Percentiles rank a stretch among this genome's conserved stretches.
These are phyloP conservation scores for Philonicus albiceps DNA, from an alignment of 2,888 invertebrate genomes.

Conservation along the genomic window DNA sequence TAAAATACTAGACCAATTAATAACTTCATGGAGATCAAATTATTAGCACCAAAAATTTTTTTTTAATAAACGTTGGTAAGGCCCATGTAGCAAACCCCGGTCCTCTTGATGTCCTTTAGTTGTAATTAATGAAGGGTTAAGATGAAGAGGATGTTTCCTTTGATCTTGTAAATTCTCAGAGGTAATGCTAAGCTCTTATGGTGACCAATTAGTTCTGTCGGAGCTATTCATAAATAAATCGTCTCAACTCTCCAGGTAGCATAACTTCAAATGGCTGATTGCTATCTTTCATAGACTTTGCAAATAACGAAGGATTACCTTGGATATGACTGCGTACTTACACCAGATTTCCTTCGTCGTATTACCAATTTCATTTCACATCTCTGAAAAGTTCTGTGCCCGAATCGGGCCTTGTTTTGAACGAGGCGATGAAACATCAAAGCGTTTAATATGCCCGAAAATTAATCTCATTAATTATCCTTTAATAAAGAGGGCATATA, in stretches of 20 bases:
- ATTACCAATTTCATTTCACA: neutral
- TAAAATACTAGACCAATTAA: neutral
- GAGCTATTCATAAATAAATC: neutral
- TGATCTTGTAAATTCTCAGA: neutral
- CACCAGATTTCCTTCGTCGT: neutral
- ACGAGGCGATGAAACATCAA: neutral
- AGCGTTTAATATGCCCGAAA: neutral
- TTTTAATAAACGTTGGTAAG: neutral
- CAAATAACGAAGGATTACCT: neutral
- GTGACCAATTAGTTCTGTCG: neutral
- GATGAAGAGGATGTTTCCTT: neutral
- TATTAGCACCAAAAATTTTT: neutral
- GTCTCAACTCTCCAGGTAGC: neutral
- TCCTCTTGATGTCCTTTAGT: neutral
- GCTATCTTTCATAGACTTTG: neutral
- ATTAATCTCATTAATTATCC: neutral
- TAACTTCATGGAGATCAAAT: neutral
- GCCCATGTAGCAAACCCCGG: neutral
- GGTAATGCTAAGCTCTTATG: neutral
- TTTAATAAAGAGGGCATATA: neutral
- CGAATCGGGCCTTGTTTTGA: neutral
- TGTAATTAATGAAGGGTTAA: conserved; percentile 28
- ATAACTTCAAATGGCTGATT: neutral
- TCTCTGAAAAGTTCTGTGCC: neutral
- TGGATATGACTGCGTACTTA: neutral